phyloP scores from a whole-genome alignment of 2,797 vertebrate species.

The Typhlichthys subterraneus region DNA sequence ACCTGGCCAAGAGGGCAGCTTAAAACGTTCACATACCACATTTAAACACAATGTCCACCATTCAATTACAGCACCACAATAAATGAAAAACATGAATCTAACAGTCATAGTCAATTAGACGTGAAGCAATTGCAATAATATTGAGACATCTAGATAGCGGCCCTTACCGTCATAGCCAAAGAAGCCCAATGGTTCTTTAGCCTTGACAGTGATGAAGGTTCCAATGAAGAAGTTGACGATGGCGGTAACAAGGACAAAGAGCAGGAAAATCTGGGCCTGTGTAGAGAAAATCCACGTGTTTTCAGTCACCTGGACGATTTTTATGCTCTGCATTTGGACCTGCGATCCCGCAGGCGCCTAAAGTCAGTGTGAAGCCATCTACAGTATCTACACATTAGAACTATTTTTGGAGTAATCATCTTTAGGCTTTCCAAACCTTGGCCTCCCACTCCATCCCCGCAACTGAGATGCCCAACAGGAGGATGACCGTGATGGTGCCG shows the following conservation, averaged over 20 bases:
- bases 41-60: no score
- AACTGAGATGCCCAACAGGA: slow-evolving; percentile 93
- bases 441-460: slow-evolving; percentile 99
- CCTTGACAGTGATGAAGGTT: slow-evolving; percentile 86
- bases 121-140: no score
- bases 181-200: slow-evolving; percentile 87
- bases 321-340: no score
- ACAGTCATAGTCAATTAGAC: no score
- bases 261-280: slow-evolving; percentile 94
- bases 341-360: no score
- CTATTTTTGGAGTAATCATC: neutral
- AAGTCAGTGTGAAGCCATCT: no score
- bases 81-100: no score
- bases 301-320: neutral
- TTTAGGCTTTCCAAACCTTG: slow-evolving; percentile 79
- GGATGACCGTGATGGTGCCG: slow-evolving; percentile 91
- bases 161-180: slow-evolving; percentile 89
- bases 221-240: slow-evolving; percentile 94
- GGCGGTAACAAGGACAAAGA: slow-evolving; percentile 89
- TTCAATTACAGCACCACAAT: no score
- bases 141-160: neutral
- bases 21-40: no score
- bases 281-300: slow-evolving; percentile 23
- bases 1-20: no score
- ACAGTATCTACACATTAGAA: neutral